Base-by-base conservation (phyloP, 2,797 vertebrate genomes). In the Chromobotia macracanthus region DNA sequence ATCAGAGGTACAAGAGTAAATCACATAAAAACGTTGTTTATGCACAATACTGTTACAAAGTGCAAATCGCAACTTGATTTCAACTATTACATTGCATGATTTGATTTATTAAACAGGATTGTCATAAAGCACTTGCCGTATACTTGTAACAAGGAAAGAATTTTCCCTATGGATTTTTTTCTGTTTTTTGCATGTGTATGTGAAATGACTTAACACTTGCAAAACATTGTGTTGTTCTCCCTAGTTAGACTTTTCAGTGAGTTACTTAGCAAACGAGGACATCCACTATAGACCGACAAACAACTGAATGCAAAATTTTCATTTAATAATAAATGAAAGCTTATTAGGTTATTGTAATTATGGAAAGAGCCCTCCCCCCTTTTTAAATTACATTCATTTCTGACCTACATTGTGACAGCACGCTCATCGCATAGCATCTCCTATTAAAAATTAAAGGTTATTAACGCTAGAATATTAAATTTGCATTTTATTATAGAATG, bases 321-420 rank as follows among this genome's bases (percentile, higher is more conserved):
- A 80, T 82, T 87, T 82, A 80, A 72, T 82, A 81, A 72, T 73
- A 80, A 68, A 80, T 48, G 0, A 64, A 63, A 15, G 88, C 88
- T 79, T 75, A 80, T 56, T 80, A 82, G 82, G 89, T 88, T 89
- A 88, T 89, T 88, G 85, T 90, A 89, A 91, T 90, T 91, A 90
- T 83, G 85, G 84, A 86, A 78, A 31, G 61, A 82, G 87, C 81
- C 61, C 69, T 81, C 84, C 82, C 55, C 65, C 80, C 85, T 75
- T 82, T 72, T 80, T 51, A 90, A 91, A 92, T 89, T 85, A 87
- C 82, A 79, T 80, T 80, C 76, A 83, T 89, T 88, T 86, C 83
- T 87, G 87, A 90, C 87, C 85, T 84, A 80, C 82, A 75, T 90
- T 89, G 86, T 87, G 84, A 87, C 88, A 85, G 84, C 69, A 80